These are phyloP conservation scores for Aptenodytes patagonicus DNA, from an alignment of 2,113 vertebrate genomes.

Conservation along the genomic window DNA sequence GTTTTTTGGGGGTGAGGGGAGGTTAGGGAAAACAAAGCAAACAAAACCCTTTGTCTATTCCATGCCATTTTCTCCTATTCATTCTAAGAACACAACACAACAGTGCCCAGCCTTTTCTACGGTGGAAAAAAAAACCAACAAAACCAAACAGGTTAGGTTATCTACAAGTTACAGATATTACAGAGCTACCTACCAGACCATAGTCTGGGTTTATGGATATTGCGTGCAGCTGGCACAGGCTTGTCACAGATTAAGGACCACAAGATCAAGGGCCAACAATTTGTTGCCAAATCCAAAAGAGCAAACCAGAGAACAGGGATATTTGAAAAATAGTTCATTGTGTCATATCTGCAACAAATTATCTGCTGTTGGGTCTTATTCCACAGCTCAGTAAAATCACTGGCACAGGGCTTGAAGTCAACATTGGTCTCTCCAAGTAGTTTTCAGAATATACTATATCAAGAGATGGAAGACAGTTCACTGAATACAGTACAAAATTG, in stretches of 20 bases:
- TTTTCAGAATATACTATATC: neutral
- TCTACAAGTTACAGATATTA: slow-evolving; percentile 7
- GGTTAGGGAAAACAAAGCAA: neutral
- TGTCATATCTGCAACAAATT: neutral
- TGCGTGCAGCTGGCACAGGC: neutral
- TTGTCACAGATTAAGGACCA: neutral
- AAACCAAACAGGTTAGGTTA: neutral
- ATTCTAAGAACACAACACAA: neutral
- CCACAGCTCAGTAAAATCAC: neutral
- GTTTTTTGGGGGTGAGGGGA: fast-evolving
- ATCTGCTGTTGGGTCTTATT: neutral
- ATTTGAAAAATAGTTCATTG: slow-evolving; percentile 1
- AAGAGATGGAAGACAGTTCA: neutral
- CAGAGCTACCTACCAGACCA: neutral
- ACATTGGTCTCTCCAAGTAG: neutral
- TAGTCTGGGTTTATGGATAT: neutral
- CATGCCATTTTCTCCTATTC: neutral
- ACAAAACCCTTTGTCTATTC: neutral
- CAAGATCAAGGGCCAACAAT: neutral
- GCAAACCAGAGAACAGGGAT: neutral
- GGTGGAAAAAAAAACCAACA: neutral
- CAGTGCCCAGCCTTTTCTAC: neutral
- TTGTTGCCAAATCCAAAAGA: neutral
- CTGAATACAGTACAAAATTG: neutral
- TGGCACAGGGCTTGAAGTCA: neutral